Conservation (phyloP, 2,888 invertebrate species). For the Trissolcus brochymenae region DNA sequence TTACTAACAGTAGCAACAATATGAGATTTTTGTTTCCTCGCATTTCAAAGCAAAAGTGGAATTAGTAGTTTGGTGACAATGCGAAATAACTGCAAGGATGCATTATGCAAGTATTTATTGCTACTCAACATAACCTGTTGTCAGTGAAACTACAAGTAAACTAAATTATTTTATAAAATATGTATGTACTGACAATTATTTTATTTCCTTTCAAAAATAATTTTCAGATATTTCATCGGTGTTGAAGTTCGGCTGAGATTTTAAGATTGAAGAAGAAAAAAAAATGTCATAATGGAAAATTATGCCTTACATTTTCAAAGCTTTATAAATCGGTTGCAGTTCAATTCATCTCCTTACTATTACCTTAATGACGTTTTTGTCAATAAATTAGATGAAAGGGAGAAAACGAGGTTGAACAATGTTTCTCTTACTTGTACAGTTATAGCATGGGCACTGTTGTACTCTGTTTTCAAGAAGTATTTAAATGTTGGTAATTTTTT, state of each 20-base stretch:
- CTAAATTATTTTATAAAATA: background rate
- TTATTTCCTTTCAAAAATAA: too few species aligned
- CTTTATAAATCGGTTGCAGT: slow-evolving; percentile 4
- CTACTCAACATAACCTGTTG: slow-evolving; percentile 3
- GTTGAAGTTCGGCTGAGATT: background rate
- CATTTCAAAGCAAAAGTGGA: too few species aligned
- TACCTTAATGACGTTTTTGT: slow-evolving; percentile 4
- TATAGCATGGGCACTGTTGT: slow-evolving; percentile 18
- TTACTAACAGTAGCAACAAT: too few species aligned
- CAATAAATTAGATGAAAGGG: background rate
- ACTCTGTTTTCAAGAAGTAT: slow-evolving; percentile 6
- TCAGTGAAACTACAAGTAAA: slow-evolving; percentile 6
- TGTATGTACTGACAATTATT: too few species aligned
- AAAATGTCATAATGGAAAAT: background rate
- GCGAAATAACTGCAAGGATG: slow-evolving; percentile 2
- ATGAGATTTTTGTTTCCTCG: too few species aligned
- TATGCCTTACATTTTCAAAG: slow-evolving; percentile 8
- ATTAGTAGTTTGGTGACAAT: background rate
- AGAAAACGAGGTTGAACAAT: slow-evolving; percentile 11
- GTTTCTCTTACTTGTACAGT: slow-evolving; percentile 22
- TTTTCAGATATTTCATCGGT: too few species aligned
- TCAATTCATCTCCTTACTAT: slow-evolving; percentile 10
- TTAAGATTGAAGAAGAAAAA: background rate
- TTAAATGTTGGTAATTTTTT: slow-evolving; percentile 19
- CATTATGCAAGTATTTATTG: slow-evolving; percentile 6